Evolutionary conservation across 2,888 invertebrate genomes (phyloP).

Genomic region (Pollenia angustigena): DNA sequence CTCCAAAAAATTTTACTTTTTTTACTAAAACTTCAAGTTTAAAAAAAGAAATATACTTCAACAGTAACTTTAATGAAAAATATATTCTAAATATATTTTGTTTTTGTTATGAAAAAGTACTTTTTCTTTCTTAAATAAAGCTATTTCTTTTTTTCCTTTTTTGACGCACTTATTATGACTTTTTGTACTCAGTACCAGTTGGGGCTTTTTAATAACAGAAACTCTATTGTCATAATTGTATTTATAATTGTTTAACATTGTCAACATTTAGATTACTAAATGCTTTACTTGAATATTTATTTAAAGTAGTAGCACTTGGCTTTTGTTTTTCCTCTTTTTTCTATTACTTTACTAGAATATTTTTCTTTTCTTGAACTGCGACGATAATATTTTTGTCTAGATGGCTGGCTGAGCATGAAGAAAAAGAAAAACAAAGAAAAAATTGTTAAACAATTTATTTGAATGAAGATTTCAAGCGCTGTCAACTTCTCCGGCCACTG

Average conservation of each 20-base stretch:
- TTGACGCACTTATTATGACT: no score
- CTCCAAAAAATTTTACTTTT: no score
- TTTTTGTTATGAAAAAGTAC: no score
- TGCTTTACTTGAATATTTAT: conserved; percentile 47
- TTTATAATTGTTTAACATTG: conserved; percentile 39
- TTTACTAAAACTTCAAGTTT: no score
- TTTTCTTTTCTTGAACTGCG: conserved; percentile 15
- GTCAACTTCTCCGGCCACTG: conserved; percentile 59
- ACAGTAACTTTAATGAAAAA: no score
- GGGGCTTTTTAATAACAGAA: conserved; percentile 3
- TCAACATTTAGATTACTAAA: conserved; percentile 60
- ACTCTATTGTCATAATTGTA: conserved; percentile 27
- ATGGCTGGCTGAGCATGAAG: conserved; percentile 41
- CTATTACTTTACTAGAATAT: neutral
- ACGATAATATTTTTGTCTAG: conserved; percentile 34
- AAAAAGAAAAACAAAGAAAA: conserved; percentile 14
- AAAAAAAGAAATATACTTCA: no score
- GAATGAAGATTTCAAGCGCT: conserved; percentile 62
- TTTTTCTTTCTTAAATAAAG: no score
- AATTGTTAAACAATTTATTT: conserved; percentile 25
- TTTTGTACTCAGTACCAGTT: neutral
- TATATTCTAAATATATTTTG: no score
- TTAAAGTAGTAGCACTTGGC: conserved; percentile 48
- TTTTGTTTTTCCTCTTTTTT: conserved; percentile 40
- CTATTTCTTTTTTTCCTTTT: no score